Evolutionary conservation across 1,140 invertebrate genomes (phyloP).

Genomic region (Lanistes nyassanus): DNA sequence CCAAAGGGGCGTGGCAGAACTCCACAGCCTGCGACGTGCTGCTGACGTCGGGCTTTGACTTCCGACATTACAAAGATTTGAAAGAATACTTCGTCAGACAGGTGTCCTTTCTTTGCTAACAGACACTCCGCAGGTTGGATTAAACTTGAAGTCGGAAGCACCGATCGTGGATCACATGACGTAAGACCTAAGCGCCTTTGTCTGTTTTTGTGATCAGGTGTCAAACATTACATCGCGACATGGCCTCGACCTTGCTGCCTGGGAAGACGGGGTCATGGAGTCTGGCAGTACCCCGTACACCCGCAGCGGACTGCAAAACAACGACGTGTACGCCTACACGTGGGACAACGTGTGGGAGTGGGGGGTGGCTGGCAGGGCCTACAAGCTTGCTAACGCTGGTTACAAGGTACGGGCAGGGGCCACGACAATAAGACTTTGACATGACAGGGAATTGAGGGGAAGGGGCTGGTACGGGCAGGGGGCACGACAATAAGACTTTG

Average conservation of each 20-base stretch:
- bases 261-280: constrained; percentile 58
- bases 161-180: too few species aligned
- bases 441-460: too few species aligned
- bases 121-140: too few species aligned
- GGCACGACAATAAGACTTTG: too few species aligned
- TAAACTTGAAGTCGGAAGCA: too few species aligned
- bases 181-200: background rate
- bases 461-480: too few species aligned
- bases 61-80: constrained; percentile 27
- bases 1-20: constrained; percentile 44
- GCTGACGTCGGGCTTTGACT: constrained; percentile 23
- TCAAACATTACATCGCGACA: constrained; percentile 29
- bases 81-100: constrained; percentile 42
- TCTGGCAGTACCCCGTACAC: constrained; percentile 31
- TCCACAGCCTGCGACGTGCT: constrained; percentile 44
- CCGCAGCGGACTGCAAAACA: constrained; percentile 22
- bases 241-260: constrained; percentile 42
- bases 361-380: constrained; percentile 39
- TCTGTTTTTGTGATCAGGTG: constrained; percentile 7
- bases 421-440: too few species aligned
- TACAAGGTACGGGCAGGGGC: constrained; percentile 44
- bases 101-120: constrained; percentile 4
- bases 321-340: constrained; percentile 44
- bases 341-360: constrained; percentile 65
- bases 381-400: constrained; percentile 48